phyloP scores from a whole-genome alignment of 2,888 invertebrate genomes.

The Schizotus pectinicornis region DNA sequence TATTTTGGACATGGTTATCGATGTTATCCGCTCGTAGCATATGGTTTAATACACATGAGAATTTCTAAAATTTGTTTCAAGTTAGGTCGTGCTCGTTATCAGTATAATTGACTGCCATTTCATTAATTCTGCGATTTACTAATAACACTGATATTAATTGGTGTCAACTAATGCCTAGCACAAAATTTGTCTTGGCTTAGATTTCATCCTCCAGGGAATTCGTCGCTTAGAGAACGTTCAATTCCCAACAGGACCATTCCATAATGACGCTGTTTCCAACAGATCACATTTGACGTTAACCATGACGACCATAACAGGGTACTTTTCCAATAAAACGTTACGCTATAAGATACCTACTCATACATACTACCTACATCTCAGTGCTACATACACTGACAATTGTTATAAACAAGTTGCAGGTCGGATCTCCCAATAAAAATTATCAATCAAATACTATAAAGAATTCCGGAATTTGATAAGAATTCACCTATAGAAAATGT shows the following conservation, averaged over 20 bases:
- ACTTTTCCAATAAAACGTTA: too few species aligned
- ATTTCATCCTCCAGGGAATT: conserved; percentile 52
- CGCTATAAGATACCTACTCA: too few species aligned
- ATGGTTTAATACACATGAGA: conserved; percentile 51
- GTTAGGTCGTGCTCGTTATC: conserved; percentile 35
- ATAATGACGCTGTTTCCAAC: too few species aligned
- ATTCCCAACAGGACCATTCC: not conserved
- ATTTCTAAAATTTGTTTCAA: conserved; percentile 47
- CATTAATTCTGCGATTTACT: conserved; percentile 13
- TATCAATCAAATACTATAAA: too few species aligned
- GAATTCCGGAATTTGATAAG: too few species aligned
- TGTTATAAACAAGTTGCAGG: too few species aligned
- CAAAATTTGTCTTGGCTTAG: conserved; percentile 51
- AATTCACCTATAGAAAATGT: too few species aligned
- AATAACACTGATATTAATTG: conserved; percentile 39
- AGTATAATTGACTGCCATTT: conserved; percentile 15
- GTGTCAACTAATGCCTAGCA: conserved; percentile 58
- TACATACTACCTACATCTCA: too few species aligned
- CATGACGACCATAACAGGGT: too few species aligned
- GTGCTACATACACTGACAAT: too few species aligned
- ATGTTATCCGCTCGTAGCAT: conserved; percentile 42
- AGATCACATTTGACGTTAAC: too few species aligned
- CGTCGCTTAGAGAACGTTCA: conserved; percentile 13
- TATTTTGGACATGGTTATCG: conserved; percentile 36
- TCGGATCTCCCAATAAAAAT: too few species aligned